Evolutionary conservation across 2,113 vertebrate species (phyloP), one percentile per base, ranked within the genome.

Genomic region (Dermatemys mawii): DNA sequence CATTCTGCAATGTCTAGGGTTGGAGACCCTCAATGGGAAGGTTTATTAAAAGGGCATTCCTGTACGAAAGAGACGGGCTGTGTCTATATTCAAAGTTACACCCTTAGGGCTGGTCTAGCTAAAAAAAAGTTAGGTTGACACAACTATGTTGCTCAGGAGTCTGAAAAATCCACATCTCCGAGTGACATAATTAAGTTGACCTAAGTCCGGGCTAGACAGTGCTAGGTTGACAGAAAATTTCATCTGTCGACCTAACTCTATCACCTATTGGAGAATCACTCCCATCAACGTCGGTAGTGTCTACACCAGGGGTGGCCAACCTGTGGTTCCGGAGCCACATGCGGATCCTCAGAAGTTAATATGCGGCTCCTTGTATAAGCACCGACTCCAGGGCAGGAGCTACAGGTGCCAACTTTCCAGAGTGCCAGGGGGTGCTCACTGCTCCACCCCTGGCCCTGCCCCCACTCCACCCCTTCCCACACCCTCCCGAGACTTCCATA

Each of bases 21-120:
- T 80, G 41, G 70, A 85, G 78, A 9, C 26, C 22, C 44, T 1
- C 0, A 0, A 3, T 3, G 26, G 60, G 49, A 57, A 3, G 2
- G 14, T 38, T 24, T 53, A 3, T 53, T 80, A 38, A 38, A 80
- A 80, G 11, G n/a, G 32, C 22, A 35, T 38, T 51, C 24, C n/a
- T 35, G 7, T 21, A 35, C 32, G 35, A 67, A n/a, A 67, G 16
- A 38, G 63, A 38, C 63, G 38, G 63, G n/a, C n/a, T 9, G 38
- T 11, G n/a, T 70, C 63, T 70, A 5, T 38, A 38, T 38, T 70
- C 16, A 5, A 70, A 38, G n/a, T 70, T 38, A 70, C 9, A 21
- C 63, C 9, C 35, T 38, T 38, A 70, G n/a, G n/a, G 35, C n/a
- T 38, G 63, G 19, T 63, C 60, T 63, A 63, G 17, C 8, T 35